A percentile compares a stretch with the other conserved stretches of the same genome.
Evolutionary conservation across 2,113 vertebrate genomes (phyloP).

Genomic region (Meriones unguiculatus): DNA sequence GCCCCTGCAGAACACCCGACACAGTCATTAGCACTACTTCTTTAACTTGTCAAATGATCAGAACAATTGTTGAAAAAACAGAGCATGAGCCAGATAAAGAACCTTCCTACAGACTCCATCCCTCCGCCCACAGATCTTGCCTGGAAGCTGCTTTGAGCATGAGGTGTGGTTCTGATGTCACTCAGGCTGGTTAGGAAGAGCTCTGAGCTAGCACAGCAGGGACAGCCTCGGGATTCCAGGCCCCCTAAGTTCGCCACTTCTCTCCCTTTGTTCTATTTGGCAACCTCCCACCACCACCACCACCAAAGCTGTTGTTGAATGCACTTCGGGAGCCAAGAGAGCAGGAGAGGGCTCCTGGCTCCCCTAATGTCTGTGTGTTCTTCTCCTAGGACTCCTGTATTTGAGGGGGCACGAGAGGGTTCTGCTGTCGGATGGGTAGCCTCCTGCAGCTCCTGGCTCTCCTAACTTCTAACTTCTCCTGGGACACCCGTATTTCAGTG

Average conservation of each 20-base stretch:
- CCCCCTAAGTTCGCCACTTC: not conserved
- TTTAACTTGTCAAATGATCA: conserved; percentile 34
- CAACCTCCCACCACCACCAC: too few relatives aligned
- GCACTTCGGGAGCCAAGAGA: not conserved
- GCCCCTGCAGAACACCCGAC: not conserved
- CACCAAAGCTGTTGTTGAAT: not conserved
- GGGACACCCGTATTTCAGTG: not conserved
- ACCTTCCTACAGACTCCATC: not conserved
- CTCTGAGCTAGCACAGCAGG: not conserved
- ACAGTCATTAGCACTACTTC: not conserved
- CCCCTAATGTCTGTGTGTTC: not conserved
- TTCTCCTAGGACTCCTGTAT: not conserved
- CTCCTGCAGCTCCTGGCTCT: too few relatives aligned
- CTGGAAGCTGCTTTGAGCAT: not conserved
- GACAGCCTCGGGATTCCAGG: not conserved
- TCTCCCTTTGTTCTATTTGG: conserved; percentile 34
- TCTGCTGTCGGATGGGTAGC: not conserved
- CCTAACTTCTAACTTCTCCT: not conserved
- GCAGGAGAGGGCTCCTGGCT: not conserved
- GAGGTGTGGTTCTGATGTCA: not conserved
- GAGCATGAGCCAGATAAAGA: not conserved
- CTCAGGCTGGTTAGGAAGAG: not conserved
- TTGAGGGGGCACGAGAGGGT: not conserved
- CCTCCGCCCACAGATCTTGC: not conserved
- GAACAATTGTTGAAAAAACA: conserved; percentile 32